Base-by-base conservation (phyloP, 53 echinoderm and acorn worm genomes). In the Echinometra lucunter region DNA sequence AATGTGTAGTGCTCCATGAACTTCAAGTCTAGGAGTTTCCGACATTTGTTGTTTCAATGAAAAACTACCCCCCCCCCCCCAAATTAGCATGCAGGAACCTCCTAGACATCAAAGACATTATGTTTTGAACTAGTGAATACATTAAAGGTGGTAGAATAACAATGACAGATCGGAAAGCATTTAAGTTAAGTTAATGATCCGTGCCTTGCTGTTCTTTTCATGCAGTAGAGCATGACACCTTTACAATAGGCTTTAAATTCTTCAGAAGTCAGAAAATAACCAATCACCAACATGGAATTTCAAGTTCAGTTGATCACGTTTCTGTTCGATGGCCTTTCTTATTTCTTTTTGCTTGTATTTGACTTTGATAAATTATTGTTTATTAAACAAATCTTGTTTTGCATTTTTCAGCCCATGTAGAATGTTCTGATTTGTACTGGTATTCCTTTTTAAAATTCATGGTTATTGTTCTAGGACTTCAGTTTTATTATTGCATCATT, bases 41-140 rank as follows among this genome's bases (percentile, higher is more conserved):
- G 1, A 32, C 13, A 69, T 30, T n/a, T 18, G 28, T 53, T 85
- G 44, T 81, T 85, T 47, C 28, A 85, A 78, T 35, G 78, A 78
- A 85, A n/a, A 49, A 85, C 28, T 49, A 49, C 85, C 47, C 85
- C 85, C 85, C 85, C n/a, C n/a, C n/a, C n/a, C n/a, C n/a, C n/a
- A n/a, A n/a, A n/a, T 85, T 47, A 3, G 85, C 30, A 49, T 28
- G 15, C 45, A 85, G 85, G 85, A 45, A 49, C 47, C 28, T 37
- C 13, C 45, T 23, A 83, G 45, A 45, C 49, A 28, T 47, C 49
- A 85, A 47, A n/a, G 49, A 49, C 47, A 47, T 49, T 2, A 2
- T 85, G 85, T 49, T 85, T 85, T 49, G 63, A 85, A 37, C 28
- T 8, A 11, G 49, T 49, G 49, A 49, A 81, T 38, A 42, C 40